Evolutionary conservation across 1,140 invertebrate species (phyloP).

Genomic region (Zaprionus ghesquierei): DNA sequence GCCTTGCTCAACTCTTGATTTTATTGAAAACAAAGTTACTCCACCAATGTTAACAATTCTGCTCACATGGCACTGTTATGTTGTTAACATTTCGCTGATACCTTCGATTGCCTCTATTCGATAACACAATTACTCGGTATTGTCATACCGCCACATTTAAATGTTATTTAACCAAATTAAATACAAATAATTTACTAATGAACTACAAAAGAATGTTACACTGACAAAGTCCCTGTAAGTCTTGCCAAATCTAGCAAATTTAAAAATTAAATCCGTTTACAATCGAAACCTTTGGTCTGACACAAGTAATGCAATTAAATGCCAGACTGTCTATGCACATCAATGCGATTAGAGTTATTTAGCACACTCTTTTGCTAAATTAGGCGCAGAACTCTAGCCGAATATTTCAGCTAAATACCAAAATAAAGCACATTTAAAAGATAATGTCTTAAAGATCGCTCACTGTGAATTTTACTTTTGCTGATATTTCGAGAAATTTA

Average conservation of each 20-base stretch:
- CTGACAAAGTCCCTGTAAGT: background rate
- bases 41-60: too few relatives aligned
- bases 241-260: background rate
- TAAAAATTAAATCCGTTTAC: background rate
- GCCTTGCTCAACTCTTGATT: too few relatives aligned
- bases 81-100: background rate
- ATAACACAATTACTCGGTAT: background rate
- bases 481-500: too few relatives aligned
- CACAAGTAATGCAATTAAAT: constrained; percentile 19
- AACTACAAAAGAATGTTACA: too few relatives aligned
- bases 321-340: constrained; percentile 25
- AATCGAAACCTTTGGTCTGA: background rate
- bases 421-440: constrained; percentile 44
- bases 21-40: too few relatives aligned
- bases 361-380: constrained; percentile 66
- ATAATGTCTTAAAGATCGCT: constrained; percentile 11
- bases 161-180: background rate
- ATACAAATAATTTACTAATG: background rate
- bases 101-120: background rate
- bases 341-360: constrained; percentile 55
- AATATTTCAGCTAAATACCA: constrained; percentile 70
- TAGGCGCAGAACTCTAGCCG: constrained; percentile 52
- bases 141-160: background rate
- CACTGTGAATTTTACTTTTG: background rate
- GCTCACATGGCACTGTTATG: background rate